phyloP scores from a whole-genome alignment of 2,888 invertebrate species.

The Hoplodrina ambigua region DNA sequence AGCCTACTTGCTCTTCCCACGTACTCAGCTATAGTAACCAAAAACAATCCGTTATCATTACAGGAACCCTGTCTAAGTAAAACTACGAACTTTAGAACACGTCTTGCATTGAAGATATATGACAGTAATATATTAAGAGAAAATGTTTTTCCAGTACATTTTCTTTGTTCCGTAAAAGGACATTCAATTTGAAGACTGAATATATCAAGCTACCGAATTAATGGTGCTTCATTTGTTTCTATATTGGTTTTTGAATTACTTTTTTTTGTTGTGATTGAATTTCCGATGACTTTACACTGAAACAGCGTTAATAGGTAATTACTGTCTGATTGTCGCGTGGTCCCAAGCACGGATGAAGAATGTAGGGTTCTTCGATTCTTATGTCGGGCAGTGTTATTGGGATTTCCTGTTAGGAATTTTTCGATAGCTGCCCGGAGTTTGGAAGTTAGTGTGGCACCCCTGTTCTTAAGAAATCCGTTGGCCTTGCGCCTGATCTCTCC shows the following conservation, averaged over 20 bases:
- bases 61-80: neutral
- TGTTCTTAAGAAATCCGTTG: too few relatives aligned
- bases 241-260: conserved; percentile 26
- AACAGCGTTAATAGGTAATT: too few relatives aligned
- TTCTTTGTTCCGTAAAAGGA: conserved; percentile 29
- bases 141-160: conserved; percentile 54
- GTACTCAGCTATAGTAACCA: neutral
- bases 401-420: too few relatives aligned
- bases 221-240: conserved; percentile 25
- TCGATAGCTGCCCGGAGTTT: too few relatives aligned
- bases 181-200: conserved; percentile 38
- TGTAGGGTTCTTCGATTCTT: too few relatives aligned
- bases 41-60: conserved; percentile 9
- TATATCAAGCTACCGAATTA: conserved; percentile 39
- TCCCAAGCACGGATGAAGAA: too few relatives aligned
- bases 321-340: too few relatives aligned
- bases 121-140: conserved; percentile 41
- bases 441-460: too few relatives aligned
- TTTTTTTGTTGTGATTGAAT: conserved; percentile 1
- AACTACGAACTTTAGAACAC: conserved; percentile 18
- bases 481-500: too few relatives aligned
- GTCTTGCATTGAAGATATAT: conserved; percentile 34
- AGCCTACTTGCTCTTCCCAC: too few relatives aligned
- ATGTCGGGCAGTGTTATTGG: too few relatives aligned
- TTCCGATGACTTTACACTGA: neutral